Percentiles rank a stretch among this genome's conserved stretches.
These are phyloP conservation scores for Burhinus bistriatus DNA, from an alignment of 2,113 vertebrate genomes.

Conservation along the genomic window DNA sequence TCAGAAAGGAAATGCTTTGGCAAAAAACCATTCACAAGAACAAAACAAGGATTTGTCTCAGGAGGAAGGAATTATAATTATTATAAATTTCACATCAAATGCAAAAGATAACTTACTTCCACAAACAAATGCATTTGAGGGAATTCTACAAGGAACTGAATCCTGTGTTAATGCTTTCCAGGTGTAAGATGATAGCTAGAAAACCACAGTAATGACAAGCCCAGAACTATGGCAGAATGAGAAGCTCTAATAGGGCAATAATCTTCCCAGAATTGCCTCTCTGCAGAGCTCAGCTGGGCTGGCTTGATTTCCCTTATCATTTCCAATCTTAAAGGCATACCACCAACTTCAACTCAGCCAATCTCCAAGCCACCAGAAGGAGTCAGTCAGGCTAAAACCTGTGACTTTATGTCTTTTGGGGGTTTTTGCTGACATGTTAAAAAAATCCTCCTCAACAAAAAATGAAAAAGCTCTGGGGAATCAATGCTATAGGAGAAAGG, in stretches of 20 bases:
- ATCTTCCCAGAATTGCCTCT: constrained; percentile 1
- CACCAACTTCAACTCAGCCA: neutral
- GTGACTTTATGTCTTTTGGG: neutral
- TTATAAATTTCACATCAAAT: neutral
- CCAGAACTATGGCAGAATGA: neutral
- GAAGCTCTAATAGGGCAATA: neutral
- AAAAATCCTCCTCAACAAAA: neutral
- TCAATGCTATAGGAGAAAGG: neutral
- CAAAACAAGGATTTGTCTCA: neutral
- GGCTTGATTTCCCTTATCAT: neutral
- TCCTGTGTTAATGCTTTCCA: constrained; percentile 31
- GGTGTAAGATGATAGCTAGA: constrained; percentile 40
- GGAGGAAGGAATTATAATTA: neutral
- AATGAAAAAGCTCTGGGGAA: neutral
- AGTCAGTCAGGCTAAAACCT: neutral
- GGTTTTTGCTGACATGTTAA: neutral
- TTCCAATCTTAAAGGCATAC: constrained; percentile 1
- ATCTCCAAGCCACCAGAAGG: neutral
- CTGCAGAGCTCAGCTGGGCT: neutral
- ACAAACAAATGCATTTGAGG: constrained; percentile 30
- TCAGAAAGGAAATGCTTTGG: neutral
- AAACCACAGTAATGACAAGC: constrained; percentile 6
- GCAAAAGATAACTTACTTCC: neutral
- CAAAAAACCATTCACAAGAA: neutral
- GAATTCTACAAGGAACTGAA: constrained; percentile 15